phyloP scores from a whole-genome alignment of 2,797 vertebrate species.

The Clarias pachynema region DNA sequence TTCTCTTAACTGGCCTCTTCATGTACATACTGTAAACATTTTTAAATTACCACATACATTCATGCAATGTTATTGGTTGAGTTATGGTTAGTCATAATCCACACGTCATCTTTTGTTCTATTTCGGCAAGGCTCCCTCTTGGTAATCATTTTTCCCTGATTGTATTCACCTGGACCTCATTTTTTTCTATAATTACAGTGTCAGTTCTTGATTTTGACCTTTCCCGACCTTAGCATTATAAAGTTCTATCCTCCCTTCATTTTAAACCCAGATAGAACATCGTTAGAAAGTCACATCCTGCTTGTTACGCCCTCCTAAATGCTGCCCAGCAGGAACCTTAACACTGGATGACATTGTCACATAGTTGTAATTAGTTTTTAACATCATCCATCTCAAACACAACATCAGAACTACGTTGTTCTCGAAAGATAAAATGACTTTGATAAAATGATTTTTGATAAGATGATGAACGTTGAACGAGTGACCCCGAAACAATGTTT shows the following conservation, averaged over 20 bases:
- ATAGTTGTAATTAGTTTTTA: too few relatives aligned
- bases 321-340: neutral
- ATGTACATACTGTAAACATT: neutral
- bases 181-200: neutral
- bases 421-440: too few relatives aligned
- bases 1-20: neutral
- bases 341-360: too few relatives aligned
- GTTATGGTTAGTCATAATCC: neutral
- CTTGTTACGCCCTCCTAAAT: neutral
- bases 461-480: too few relatives aligned
- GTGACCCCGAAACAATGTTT: too few relatives aligned
- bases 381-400: too few relatives aligned
- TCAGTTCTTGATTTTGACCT: conserved; percentile 1
- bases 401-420: too few relatives aligned
- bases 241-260: neutral
- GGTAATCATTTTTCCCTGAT: neutral
- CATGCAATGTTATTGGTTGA: neutral
- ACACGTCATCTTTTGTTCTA: neutral
- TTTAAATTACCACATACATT: neutral
- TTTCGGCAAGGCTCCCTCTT: neutral
- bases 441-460: too few relatives aligned
- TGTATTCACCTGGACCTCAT: neutral
- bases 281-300: neutral
- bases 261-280: neutral
- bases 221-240: neutral